Base-by-base conservation (phyloP, 1,140 invertebrate genomes). In the Papilio helenus region DNA sequence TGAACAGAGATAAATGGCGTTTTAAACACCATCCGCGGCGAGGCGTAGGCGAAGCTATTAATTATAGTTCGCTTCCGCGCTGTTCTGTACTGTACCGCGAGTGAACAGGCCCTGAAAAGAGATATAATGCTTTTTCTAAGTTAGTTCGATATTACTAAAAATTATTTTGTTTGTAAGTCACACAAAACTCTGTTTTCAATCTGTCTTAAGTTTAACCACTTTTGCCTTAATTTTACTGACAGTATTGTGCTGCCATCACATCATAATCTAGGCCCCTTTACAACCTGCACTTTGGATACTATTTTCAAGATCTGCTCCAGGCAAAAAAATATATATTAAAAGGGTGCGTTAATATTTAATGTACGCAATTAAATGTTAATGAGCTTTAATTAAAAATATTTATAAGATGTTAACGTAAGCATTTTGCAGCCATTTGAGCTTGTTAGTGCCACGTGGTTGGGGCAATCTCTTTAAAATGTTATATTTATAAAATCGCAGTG, bases 21-120 rank as follows among this genome's bases (percentile, higher is more conserved):
- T 79, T 87, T 84, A 84, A 84, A 87, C 81, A 81, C 79, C 79
- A 73, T 61, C 79, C 58, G 73, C 78, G 81, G 77, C 76, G 77
- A 80, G 61, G 85, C 82, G 89, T 90, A 82, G 89, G 89, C 81
- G 89, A 85, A 12, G 79, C 82, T 84, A 88, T 89, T 89, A 89
- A 89, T 90, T 82, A 82, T 79, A 46, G 72, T 79, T 84, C 77
- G 86, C 86, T 90, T 90, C 88, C 89, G 88, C 83, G 86, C 82
- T 84, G 81, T 80, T 81, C 80, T 76, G 23, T 76, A 14, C 44
- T 23, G 2, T 76, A 26, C 74, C 14, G 23, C 72, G 9, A 73
- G 49, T n/a, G n/a, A n/a, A n/a, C 12, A 12, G 12, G 44, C 44
- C 44, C 44, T 46, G 44, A 34, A 16, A 49, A 16, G 16, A 51